phyloP scores from a whole-genome alignment of 2,797 vertebrate genomes.

The Taenioides sp. region DNA sequence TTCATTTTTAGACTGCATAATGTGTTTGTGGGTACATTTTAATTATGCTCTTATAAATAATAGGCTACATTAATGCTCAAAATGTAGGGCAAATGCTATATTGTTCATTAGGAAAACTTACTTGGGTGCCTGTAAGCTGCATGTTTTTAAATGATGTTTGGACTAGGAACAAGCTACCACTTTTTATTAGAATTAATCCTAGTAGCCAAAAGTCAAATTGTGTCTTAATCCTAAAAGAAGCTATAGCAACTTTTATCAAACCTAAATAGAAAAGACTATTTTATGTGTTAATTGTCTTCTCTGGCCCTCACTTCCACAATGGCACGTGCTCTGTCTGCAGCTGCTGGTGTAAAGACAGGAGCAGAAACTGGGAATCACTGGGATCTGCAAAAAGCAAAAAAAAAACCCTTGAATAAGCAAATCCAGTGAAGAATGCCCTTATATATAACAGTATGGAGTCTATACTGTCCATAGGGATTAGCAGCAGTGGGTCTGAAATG shows the following conservation, averaged over 20 bases:
- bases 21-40: too few relatives aligned
- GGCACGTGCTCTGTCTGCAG: conserved; percentile 6
- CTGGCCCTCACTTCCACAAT: too few relatives aligned
- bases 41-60: too few relatives aligned
- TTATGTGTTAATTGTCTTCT: neutral
- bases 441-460: neutral
- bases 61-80: too few relatives aligned
- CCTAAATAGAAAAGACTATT: too few relatives aligned
- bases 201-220: conserved; percentile 62
- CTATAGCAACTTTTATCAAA: neutral
- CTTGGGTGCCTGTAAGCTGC: too few relatives aligned
- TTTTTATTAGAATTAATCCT: neutral
- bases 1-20: too few relatives aligned
- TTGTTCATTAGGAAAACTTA: too few relatives aligned
- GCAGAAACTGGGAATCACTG: conserved; percentile 31
- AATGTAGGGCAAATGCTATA: too few relatives aligned
- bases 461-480: neutral
- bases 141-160: too few relatives aligned
- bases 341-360: conserved; percentile 37
- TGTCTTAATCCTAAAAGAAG: conserved; percentile 65
- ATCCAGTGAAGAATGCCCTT: too few relatives aligned
- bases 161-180: neutral
- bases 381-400: conserved; percentile 39
- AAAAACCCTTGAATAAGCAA: neutral
- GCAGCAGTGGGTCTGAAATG: neutral